Conservation (phyloP, 2,888 invertebrate species). For the Leptothorax acervorum region DNA sequence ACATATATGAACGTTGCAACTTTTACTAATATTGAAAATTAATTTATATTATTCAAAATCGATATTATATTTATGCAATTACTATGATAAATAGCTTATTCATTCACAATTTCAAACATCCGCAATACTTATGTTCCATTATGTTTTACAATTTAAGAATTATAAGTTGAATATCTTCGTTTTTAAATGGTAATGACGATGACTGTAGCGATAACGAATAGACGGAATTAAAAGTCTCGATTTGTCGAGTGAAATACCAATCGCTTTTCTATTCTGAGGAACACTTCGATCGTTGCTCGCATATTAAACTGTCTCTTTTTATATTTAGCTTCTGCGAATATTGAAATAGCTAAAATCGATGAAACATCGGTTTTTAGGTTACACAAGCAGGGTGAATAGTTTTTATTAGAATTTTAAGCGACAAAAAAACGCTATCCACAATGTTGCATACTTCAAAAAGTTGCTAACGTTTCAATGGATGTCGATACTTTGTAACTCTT, state of each 20-base stretch:
- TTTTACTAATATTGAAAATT: conserved; percentile 4
- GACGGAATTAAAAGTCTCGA: conserved; percentile 36
- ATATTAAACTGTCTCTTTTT: conserved; percentile 10
- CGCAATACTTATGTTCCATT: not conserved
- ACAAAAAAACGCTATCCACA: not conserved
- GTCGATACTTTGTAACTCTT: conserved; percentile 2
- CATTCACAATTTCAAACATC: not conserved
- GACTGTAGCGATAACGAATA: not conserved
- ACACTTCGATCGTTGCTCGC: conserved; percentile 11
- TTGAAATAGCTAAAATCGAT: conserved; percentile 22
- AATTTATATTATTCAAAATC: not conserved
- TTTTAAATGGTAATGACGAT: not conserved
- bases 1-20: not conserved
- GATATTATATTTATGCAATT: not conserved
- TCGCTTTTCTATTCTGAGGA: not conserved
- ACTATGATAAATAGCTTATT: not conserved
- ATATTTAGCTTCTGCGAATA: conserved; percentile 10
- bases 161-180: not conserved
- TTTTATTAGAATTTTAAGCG: conserved; percentile 2
- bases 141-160: not conserved
- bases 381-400: not conserved
- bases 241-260: conserved; percentile 37
- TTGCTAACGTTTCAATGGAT: conserved; percentile 2
- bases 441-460: conserved; percentile 1
- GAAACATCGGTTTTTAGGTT: conserved; percentile 9